These are phyloP conservation scores for Tautogolabrus adspersus DNA, from an alignment of 2,113 vertebrate genomes.

Conservation along the genomic window DNA sequence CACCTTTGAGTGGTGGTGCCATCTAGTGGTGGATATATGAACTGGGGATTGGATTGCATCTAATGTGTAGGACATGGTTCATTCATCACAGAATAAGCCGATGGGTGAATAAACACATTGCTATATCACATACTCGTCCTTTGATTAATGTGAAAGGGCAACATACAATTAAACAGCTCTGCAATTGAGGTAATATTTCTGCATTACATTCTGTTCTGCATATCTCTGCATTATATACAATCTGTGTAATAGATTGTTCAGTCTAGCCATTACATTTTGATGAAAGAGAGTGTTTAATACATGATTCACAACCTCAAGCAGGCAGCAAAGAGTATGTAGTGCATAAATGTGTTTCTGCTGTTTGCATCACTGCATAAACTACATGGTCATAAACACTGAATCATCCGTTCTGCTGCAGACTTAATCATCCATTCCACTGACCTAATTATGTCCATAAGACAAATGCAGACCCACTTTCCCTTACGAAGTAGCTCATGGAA, in stretches of 20 bases:
- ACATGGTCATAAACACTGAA: conserved; percentile 43
- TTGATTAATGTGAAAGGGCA: neutral
- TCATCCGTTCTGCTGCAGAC: conserved; percentile 38
- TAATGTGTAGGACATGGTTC: conserved; percentile 12
- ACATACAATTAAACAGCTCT: neutral
- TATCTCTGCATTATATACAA: conserved; percentile 6
- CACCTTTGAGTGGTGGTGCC: conserved; percentile 69
- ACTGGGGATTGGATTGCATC: neutral
- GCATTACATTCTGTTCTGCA: neutral
- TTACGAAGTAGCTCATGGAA: conserved; percentile 1
- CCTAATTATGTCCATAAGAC: conserved; percentile 52
- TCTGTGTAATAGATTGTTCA: conserved; percentile 7
- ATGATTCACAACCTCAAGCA: conserved; percentile 38
- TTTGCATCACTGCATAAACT: conserved; percentile 35
- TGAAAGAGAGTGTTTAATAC: conserved; percentile 12
- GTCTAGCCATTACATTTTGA: neutral
- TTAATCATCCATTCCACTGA: conserved; percentile 48
- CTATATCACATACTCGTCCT: neutral
- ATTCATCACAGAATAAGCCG: conserved; percentile 31
- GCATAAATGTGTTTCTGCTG: conserved; percentile 21
- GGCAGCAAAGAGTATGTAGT: conserved; percentile 6
- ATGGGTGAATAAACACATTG: conserved; percentile 23
- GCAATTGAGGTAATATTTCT: neutral
- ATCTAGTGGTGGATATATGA: conserved; percentile 66
- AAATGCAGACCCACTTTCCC: conserved; percentile 16